These are phyloP conservation scores for Cyprinodon variegatus DNA, from an alignment of 2,113 vertebrate genomes.

Conservation along the genomic window DNA sequence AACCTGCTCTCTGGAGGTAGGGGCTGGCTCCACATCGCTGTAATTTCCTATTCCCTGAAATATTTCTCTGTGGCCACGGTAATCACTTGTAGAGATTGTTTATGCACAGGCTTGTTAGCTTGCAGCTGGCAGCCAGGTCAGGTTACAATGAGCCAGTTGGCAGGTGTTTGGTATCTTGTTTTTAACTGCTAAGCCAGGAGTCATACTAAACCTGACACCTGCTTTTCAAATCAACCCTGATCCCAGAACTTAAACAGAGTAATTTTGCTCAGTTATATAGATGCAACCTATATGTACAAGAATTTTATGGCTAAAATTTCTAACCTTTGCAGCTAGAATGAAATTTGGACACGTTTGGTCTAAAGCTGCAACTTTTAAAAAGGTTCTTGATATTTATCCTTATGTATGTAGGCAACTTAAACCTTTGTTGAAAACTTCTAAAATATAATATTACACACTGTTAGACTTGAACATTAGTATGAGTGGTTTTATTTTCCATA, in stretches of 20 bases:
- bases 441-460: no score
- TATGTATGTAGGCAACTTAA: no score
- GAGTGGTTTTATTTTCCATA: no score
- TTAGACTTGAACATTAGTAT: no score
- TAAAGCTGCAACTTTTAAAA: no score
- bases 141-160: neutral
- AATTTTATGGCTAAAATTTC: no score
- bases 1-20: no score
- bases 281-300: neutral
- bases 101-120: conserved; percentile 1
- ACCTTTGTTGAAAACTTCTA: no score
- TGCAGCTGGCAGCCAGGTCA: neutral
- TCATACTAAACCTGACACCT: conserved; percentile 24
- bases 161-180: neutral
- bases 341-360: no score
- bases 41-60: neutral
- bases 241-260: neutral
- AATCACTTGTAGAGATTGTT: neutral
- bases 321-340: no score
- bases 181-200: neutral
- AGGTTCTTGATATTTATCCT: no score
- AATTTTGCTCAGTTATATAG: neutral
- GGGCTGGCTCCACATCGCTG: no score
- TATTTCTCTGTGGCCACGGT: neutral
- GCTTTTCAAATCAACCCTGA: neutral